Evolutionary conservation across 2,888 invertebrate genomes (phyloP).

Genomic region (Drosophila falleni): DNA sequence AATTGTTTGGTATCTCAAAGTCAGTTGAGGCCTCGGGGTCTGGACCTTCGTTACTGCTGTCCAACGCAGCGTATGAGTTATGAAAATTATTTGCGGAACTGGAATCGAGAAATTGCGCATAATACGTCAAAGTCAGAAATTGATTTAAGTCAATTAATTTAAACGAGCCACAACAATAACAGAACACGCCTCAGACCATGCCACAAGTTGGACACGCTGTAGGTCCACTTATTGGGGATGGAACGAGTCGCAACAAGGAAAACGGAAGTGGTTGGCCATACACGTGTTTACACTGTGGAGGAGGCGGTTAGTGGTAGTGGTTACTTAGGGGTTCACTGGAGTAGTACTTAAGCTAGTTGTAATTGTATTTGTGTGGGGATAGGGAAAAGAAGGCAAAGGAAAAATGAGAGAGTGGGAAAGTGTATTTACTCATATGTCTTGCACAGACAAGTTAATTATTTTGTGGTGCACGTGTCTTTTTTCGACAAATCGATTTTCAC

Average conservation of each 20-base stretch:
- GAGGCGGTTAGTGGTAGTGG: slow-evolving; percentile 4
- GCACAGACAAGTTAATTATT: slow-evolving; percentile 81
- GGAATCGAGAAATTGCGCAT: slow-evolving; percentile 62
- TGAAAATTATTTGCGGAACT: slow-evolving; percentile 71
- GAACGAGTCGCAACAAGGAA: slow-evolving; percentile 64
- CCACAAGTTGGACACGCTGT: slow-evolving; percentile 19
- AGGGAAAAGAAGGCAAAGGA: not conserved
- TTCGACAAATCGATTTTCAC: slow-evolving; percentile 77
- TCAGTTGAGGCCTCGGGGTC: not conserved
- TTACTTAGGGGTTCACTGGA: slow-evolving; percentile 41
- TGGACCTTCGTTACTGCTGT: slow-evolving; percentile 24
- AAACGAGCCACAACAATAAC: slow-evolving; percentile 64
- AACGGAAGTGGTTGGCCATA: slow-evolving; percentile 75
- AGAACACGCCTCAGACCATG: slow-evolving; percentile 13
- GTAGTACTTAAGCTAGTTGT: slow-evolving; percentile 18
- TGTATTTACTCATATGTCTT: slow-evolving; percentile 77
- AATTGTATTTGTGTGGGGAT: slow-evolving; percentile 50
- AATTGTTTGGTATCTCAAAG: slow-evolving; percentile 15
- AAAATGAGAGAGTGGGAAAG: slow-evolving; percentile 15
- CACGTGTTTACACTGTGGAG: slow-evolving; percentile 55
- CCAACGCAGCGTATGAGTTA: slow-evolving; percentile 70
- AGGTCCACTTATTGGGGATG: slow-evolving; percentile 45
- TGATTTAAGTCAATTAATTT: slow-evolving; percentile 82
- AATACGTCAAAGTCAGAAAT: slow-evolving; percentile 82
- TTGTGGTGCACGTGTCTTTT: slow-evolving; percentile 70